Evolutionary conservation across 2,113 vertebrate genomes (phyloP).

Genomic region (Struthidea cinerea): DNA sequence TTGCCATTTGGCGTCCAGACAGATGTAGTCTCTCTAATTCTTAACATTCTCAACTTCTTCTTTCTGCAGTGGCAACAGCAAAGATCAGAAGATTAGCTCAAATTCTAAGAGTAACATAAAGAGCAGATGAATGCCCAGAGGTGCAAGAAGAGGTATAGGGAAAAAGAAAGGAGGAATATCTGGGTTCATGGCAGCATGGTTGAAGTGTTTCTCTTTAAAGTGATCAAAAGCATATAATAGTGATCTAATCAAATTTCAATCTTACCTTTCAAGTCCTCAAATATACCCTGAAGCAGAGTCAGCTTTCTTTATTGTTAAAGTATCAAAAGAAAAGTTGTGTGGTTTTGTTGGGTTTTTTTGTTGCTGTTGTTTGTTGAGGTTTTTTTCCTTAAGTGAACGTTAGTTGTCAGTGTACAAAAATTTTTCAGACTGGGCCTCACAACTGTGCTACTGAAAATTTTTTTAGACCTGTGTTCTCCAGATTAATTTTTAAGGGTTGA

Average conservation of each 20-base stretch:
- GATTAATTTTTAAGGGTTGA: not conserved
- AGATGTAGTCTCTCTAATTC: not conserved
- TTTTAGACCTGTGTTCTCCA: not conserved
- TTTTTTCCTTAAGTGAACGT: not conserved
- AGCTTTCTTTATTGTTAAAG: conserved; percentile 16
- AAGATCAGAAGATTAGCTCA: not conserved
- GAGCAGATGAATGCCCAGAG: not conserved
- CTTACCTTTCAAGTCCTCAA: not conserved
- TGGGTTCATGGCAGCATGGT: not conserved
- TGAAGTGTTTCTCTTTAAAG: conserved; percentile 35
- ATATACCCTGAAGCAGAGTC: conserved; percentile 3
- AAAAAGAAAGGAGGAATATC: not conserved
- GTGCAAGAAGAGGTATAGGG: not conserved
- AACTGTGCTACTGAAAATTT: not conserved
- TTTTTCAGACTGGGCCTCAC: not conserved
- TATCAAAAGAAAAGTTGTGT: not conserved
- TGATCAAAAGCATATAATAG: not conserved
- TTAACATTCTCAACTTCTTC: not conserved
- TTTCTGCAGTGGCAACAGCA: not conserved
- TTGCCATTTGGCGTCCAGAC: not conserved
- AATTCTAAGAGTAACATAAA: not conserved
- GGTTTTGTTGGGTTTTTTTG: not conserved
- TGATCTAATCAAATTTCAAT: conserved; percentile 19
- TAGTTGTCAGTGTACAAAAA: not conserved
- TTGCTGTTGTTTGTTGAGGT: rapidly evolving